phyloP scores from a whole-genome alignment of 2,888 invertebrate genomes.

The Apocheima hispidaria region DNA sequence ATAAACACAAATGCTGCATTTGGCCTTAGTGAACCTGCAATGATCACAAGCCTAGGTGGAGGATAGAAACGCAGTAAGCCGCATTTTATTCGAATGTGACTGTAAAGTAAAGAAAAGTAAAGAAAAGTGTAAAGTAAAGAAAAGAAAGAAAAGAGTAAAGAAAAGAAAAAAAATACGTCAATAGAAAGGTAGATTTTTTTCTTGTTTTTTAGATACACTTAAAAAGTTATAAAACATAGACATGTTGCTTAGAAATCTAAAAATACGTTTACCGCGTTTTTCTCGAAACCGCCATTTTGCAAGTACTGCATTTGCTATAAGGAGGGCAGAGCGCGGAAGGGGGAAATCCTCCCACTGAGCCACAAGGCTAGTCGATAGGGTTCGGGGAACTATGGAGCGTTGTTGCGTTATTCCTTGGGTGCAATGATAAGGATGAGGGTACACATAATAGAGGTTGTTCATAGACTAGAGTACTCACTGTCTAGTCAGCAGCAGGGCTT shows the following conservation, averaged over 20 bases:
- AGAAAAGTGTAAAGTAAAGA: too few relatives aligned
- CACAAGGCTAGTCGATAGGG: too few relatives aligned
- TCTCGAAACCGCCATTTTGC: conserved; percentile 1
- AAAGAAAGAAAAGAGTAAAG: too few relatives aligned
- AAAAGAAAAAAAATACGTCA: not conserved
- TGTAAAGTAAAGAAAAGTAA: not conserved
- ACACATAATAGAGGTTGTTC: too few relatives aligned
- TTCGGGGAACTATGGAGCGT: too few relatives aligned
- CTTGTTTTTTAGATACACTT: not conserved
- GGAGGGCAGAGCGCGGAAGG: too few relatives aligned
- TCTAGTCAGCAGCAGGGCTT: conserved; percentile 93
- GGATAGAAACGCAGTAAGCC: not conserved
- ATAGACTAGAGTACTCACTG: conserved; percentile 78
- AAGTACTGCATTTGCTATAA: not conserved
- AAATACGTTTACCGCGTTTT: not conserved
- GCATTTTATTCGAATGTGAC: not conserved
- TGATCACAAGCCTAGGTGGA: not conserved
- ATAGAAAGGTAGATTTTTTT: not conserved
- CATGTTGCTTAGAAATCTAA: not conserved
- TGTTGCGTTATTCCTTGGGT: not conserved
- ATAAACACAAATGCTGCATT: not conserved
- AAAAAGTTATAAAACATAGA: not conserved
- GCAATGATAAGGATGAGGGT: too few relatives aligned
- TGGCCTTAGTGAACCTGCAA: not conserved
- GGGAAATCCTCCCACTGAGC: too few relatives aligned